Base-by-base conservation (phyloP, 2,113 vertebrate genomes). In the Corythaixoides concolor region DNA sequence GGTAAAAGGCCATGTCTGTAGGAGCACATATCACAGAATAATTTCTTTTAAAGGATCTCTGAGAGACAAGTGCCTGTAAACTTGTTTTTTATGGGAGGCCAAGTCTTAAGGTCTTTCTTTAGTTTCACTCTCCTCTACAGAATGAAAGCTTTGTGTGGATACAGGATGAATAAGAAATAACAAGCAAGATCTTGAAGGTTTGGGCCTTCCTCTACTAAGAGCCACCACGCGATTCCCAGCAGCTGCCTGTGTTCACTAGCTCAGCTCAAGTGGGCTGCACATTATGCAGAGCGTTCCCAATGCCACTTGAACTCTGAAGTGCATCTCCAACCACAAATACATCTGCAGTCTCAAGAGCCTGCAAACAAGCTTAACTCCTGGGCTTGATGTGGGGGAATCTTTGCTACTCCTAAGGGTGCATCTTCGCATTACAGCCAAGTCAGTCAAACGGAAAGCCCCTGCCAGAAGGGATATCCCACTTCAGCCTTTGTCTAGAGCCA, bases 231-330 rank as follows among this genome's bases (percentile, higher is more conserved):
- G 6, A 75, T 64, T 89, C 73, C 33, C 78, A 70, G 78, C 6
- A 5, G 63, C 67, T 72, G 66, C 60, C 5, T 27, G 32, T 37
- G 74, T 52, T 39, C 85, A 41, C 15, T 24, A 56, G 79, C 88
- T 84, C 83, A 81, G 95, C 56, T 97, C 83, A 94, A 97, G 91
- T 85, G 76, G 73, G 64, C 79, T 96, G 68, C 63, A 49, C 53
- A 82, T 92, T 93, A 89, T 77, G 66, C 62, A 69, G 49, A 94
- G 85, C 52, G 89, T 47, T 93, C 74, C 95, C 87, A 77, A 17
- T 67, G 83, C 86, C 94, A 88, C 90, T 97, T 94, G 90, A 93
- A 87, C 84, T 77, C 78, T 96, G 70, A 95, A 95, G 88, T 91
- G 55, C 35, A 73, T 87, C 91, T 93, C 83, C 76, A 93, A 15